These are phyloP conservation scores for Pseudomugil tenellus DNA, from an alignment of 2,797 vertebrate species.

Conservation along the genomic window DNA sequence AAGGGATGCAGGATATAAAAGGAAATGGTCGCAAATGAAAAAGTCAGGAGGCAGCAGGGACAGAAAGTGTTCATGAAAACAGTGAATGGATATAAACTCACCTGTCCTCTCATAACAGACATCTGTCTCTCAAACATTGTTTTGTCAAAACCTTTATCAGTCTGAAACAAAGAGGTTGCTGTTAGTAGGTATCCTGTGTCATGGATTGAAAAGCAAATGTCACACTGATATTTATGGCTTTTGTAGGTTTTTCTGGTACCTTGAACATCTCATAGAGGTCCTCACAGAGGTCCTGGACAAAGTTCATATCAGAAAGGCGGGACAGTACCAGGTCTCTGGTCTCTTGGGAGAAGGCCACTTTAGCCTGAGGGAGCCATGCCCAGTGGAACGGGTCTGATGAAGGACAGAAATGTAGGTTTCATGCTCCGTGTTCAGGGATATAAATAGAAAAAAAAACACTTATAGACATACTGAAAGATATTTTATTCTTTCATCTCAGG, in stretches of 20 bases:
- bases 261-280: conserved; percentile 97
- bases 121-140: conserved; percentile 96
- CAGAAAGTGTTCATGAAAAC: not conserved
- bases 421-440: too few relatives aligned
- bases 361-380: conserved; percentile 97
- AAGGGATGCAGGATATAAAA: conserved; percentile 9
- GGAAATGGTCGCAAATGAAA: not conserved
- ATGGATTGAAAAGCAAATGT: not conserved
- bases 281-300: conserved; percentile 97
- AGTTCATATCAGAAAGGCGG: conserved; percentile 96
- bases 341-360: conserved; percentile 96
- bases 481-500: too few relatives aligned
- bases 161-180: conserved; percentile 69
- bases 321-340: conserved; percentile 91
- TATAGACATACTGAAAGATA: too few relatives aligned
- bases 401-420: too few relatives aligned
- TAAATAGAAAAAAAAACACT: too few relatives aligned
- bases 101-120: conserved; percentile 99
- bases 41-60: not conserved
- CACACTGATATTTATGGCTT: too few relatives aligned
- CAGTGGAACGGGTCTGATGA: conserved; percentile 95
- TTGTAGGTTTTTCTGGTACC: conserved; percentile 69
- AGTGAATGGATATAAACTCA: conserved; percentile 67
- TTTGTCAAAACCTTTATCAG: conserved; percentile 94
- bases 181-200: not conserved